These are phyloP conservation scores for Cheirogaleus major DNA, from an alignment of 2,797 vertebrate genomes.

Conservation along the genomic window DNA sequence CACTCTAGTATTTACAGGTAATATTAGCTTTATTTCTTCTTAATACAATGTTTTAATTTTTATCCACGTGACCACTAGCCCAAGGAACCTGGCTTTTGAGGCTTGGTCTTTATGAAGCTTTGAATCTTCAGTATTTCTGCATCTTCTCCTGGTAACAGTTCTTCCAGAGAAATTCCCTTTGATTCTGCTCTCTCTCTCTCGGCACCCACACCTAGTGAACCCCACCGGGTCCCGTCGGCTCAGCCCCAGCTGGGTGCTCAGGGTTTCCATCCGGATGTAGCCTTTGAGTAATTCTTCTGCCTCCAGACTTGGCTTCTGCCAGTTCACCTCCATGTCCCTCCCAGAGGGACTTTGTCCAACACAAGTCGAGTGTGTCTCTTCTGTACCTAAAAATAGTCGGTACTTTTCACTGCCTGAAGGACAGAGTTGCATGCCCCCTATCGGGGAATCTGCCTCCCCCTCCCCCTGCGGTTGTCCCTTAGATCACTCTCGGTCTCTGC, in stretches of 20 bases:
- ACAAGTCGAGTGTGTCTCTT: neutral
- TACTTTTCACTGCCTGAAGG: neutral
- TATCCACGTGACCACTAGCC: neutral
- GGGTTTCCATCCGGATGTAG: neutral
- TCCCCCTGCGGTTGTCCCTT: neutral
- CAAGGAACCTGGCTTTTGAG: neutral
- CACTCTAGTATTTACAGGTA: neutral
- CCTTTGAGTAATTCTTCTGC: neutral
- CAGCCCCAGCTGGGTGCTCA: neutral
- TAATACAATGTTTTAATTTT: neutral
- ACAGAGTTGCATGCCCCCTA: rapidly evolving
- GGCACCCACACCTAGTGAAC: neutral
- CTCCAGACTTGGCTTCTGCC: neutral
- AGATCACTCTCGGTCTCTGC: neutral
- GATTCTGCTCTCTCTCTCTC: neutral
- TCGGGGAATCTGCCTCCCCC: rapidly evolving
- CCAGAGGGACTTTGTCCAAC: neutral
- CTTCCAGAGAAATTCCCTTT: neutral
- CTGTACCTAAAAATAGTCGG: neutral
- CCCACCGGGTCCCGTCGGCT: neutral
- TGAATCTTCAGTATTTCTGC: neutral
- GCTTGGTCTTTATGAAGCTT: neutral
- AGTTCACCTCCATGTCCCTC: neutral
- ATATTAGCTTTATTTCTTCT: neutral
- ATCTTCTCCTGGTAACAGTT: neutral